Percentiles rank a stretch among this genome's conserved stretches.
phyloP scores from a whole-genome alignment of 2,888 invertebrate species.

The Boloria selene region DNA sequence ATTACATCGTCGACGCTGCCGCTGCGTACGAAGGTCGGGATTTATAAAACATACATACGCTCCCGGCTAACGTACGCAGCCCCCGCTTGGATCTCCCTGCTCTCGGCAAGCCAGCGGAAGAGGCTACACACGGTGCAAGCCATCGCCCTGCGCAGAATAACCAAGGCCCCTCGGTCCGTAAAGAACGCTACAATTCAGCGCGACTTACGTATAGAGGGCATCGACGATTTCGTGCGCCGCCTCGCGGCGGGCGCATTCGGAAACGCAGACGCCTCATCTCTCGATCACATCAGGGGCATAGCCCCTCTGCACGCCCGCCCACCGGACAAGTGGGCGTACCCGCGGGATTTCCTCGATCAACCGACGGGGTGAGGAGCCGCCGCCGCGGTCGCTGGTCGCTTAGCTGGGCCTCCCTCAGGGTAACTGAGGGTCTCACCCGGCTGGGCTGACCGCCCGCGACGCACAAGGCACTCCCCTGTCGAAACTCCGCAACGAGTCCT shows the following conservation, averaged over 20 bases:
- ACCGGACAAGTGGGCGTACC: constrained; percentile 11
- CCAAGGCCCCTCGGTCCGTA: background rate
- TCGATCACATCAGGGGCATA: constrained; percentile 10
- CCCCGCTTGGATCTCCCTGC: constrained; percentile 23
- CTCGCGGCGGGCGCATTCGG: constrained; percentile 7
- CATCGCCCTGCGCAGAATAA: background rate
- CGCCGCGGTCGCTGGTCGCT: background rate
- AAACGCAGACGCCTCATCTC: background rate
- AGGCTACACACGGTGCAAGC: background rate
- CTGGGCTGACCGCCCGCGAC: background rate
- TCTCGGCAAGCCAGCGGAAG: background rate
- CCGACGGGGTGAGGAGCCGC: background rate
- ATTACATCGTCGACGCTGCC: constrained; percentile 39
- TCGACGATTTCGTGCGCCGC: constrained; percentile 19
- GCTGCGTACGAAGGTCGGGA: constrained; percentile 32
- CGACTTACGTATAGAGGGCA: constrained; percentile 28
- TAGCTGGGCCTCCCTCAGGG: background rate
- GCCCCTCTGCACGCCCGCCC: constrained; percentile 20
- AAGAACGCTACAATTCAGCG: background rate
- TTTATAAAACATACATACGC: constrained; percentile 26
- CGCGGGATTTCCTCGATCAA: background rate
- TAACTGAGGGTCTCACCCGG: background rate
- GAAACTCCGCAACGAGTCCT: background rate
- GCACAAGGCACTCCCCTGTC: too few species aligned
- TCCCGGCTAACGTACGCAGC: constrained; percentile 28